Base-by-base conservation (phyloP, 2,113 vertebrate genomes). In the Protomyctophum bolini region DNA sequence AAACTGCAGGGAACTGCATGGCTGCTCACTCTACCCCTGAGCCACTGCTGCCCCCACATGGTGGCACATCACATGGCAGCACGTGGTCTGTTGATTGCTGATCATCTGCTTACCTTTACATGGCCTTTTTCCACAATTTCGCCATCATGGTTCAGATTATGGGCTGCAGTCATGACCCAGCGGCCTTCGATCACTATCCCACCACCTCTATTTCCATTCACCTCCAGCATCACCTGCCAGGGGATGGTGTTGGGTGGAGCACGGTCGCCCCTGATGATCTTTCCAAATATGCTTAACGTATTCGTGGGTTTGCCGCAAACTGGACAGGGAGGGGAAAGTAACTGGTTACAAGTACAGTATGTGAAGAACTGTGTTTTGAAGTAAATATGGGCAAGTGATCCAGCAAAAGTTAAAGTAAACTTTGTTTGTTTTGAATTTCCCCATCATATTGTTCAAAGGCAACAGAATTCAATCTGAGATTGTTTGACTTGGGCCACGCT, bases 81-180 rank as follows among this genome's bases (percentile, higher is more conserved):
- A 41, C 33, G 4, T 41, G 33, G 33, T 41, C 33, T 4, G 33
- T 41, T 41, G 33, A 41, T 41, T 41, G 33, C 33, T 41, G 33
- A 41, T 41, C 3, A 41, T 4, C 21, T 66, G 11, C 63, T 60
- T 75, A 92, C 90, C 49, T 8, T 1, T 1, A 91, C 0, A 2
- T 0, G 0, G 0, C 70, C 7, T 0, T 0, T 11, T 21, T 48
- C 0, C n/a, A 0, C 4, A 6, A 0, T 1, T 0, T 0, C 1
- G 28, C 4, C 51, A 0, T 0, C 0, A 0, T 0, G 0, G 1
- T 4, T 1, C 0, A 91, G 0, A 6, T 74, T 68, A 51, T 92
- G 88, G 64, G 90, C 92, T 47, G 91, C 90, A 2, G 92, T 93
- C 85, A 93, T 48, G 41, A 93, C 6, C 92, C 92, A 93, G 2